These are phyloP conservation scores for Brachypteracias leptosomus DNA, from an alignment of 2,113 vertebrate genomes.

Conservation along the genomic window DNA sequence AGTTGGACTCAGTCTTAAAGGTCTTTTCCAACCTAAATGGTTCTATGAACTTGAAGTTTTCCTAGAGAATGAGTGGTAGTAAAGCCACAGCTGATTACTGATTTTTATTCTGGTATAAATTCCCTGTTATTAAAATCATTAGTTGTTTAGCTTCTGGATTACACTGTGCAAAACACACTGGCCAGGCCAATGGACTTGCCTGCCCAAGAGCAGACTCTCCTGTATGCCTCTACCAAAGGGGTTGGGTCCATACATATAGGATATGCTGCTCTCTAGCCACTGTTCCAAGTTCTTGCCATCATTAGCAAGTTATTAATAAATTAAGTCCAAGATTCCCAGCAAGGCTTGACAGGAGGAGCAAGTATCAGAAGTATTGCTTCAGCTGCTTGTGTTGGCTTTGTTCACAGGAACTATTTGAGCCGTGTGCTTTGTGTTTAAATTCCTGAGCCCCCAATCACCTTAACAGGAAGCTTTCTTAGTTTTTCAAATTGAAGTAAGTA, in stretches of 20 bases:
- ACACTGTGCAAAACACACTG: neutral
- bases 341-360: neutral
- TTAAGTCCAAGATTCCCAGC: neutral
- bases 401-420: neutral
- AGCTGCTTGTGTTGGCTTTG: neutral
- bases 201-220: neutral
- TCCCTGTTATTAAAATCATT: neutral
- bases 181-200: neutral
- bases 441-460: neutral
- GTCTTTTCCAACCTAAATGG: neutral
- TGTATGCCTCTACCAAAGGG: neutral
- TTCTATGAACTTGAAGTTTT: neutral
- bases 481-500: neutral
- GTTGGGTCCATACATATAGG: neutral
- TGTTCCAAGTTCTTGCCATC: neutral
- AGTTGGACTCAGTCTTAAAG: neutral
- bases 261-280: neutral
- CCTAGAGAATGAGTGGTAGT: neutral
- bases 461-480: neutral
- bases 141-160: neutral
- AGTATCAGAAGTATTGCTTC: neutral
- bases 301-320: neutral
- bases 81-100: neutral
- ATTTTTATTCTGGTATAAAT: neutral
- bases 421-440: neutral